These are phyloP conservation scores for Dynastes hyllus DNA, from an alignment of 2,888 invertebrate species.

Conservation along the genomic window DNA sequence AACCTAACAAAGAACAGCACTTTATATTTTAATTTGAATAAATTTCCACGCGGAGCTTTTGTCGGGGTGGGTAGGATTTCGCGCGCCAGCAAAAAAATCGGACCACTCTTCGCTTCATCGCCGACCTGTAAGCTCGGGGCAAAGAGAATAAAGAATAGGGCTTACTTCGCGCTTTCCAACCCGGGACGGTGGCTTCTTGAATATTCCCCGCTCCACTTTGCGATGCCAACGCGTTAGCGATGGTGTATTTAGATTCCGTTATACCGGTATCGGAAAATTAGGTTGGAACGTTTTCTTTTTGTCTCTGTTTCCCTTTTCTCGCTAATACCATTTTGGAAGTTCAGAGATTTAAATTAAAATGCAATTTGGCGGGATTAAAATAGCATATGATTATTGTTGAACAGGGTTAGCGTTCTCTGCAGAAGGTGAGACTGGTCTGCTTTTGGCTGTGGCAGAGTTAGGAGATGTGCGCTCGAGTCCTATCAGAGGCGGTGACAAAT, in stretches of 20 bases:
- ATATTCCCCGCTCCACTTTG: background rate
- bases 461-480: too few relatives aligned
- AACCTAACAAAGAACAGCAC: constrained; percentile 55
- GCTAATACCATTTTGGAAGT: background rate
- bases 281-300: background rate
- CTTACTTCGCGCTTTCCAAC: background rate
- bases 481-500: too few relatives aligned
- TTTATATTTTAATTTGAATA: constrained; percentile 57
- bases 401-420: too few relatives aligned
- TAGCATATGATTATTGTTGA: background rate
- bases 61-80: background rate
- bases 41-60: constrained; percentile 35
- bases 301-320: background rate
- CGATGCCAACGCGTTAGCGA: background rate
- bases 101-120: background rate
- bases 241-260: background rate
- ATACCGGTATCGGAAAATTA: constrained; percentile 18
- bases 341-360: background rate
- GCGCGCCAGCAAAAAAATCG: constrained; percentile 9
- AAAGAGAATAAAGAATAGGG: constrained; percentile 30
- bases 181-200: background rate
- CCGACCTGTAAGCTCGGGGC: background rate
- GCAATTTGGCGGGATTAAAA: constrained; percentile 3
- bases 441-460: too few relatives aligned
- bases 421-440: too few relatives aligned